Percentiles rank a stretch among this genome's conserved stretches.
Evolutionary conservation across 2,113 vertebrate species (phyloP).

Genomic region (Aegithalos caudatus): DNA sequence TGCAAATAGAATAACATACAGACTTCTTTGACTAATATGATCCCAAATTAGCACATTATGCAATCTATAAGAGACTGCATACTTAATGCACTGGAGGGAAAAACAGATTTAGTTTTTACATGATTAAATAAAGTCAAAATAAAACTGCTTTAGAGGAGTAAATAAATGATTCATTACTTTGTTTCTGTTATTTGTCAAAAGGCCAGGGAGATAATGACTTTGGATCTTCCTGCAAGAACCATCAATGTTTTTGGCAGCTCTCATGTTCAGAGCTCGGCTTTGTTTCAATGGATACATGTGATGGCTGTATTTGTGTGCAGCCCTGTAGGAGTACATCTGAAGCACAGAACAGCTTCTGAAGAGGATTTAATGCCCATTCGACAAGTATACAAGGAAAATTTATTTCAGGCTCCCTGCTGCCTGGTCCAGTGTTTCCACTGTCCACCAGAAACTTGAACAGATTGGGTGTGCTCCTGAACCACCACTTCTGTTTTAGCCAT

Average conservation of each 20-base stretch:
- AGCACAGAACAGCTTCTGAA: not conserved
- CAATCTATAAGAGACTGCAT: not conserved
- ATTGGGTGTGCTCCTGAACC: not conserved
- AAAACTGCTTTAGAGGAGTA: not conserved
- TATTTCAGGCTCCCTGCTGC: not conserved
- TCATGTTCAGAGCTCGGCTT: not conserved
- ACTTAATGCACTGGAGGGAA: not conserved
- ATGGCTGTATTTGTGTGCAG: not conserved
- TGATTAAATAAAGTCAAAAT: constrained; percentile 10
- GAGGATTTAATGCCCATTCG: not conserved
- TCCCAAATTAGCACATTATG: constrained; percentile 13
- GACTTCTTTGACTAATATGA: not conserved
- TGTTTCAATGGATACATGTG: not conserved
- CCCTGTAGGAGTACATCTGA: not conserved
- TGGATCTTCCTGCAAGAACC: not conserved
- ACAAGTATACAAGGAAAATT: not conserved
- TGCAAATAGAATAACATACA: not conserved
- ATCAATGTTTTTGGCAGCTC: not conserved
- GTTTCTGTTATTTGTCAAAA: not conserved
- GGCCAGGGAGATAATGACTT: not conserved
- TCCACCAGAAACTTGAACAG: not conserved
- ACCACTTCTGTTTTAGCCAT: not conserved
- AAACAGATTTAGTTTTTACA: not conserved
- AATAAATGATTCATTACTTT: constrained; percentile 18
- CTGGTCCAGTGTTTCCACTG: not conserved